Conservation (phyloP, 1,140 invertebrate species). For the Trinorchestia longiramus region DNA sequence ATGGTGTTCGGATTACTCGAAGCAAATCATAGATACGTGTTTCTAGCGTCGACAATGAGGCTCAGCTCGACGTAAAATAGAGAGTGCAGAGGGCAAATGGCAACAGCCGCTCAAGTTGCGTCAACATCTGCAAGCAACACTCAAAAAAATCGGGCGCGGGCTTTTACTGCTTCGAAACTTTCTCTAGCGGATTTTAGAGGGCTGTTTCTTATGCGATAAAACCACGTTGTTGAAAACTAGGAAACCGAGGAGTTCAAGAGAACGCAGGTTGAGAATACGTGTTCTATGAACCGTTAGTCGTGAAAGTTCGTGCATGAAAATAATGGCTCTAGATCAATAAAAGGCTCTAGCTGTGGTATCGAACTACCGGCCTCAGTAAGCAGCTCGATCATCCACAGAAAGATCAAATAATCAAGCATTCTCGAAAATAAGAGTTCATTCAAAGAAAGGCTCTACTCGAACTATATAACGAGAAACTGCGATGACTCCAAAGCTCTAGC, state of each 20-base stretch:
- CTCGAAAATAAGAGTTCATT: background rate
- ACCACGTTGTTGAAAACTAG: background rate
- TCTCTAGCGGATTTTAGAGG: background rate
- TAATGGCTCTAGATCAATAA: background rate
- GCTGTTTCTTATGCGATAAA: background rate
- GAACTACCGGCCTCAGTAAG: background rate
- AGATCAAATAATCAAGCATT: background rate
- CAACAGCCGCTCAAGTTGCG: background rate
- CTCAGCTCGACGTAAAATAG: background rate
- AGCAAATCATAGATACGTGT: background rate
- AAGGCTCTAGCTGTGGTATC: background rate
- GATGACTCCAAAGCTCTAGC: background rate
- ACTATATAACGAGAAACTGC: background rate
- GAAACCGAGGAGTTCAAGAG: background rate
- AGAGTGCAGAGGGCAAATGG: background rate
- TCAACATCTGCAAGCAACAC: background rate
- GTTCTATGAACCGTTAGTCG: background rate
- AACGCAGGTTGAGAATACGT: background rate
- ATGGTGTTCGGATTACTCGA: background rate
- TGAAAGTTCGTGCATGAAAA: background rate
- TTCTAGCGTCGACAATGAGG: background rate
- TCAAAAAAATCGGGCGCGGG: background rate
- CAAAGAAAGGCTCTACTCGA: background rate
- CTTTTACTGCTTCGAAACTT: background rate
- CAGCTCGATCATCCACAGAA: background rate